Conservation (phyloP, 2,888 invertebrate species). For the Yponomeuta cagnagella region DNA sequence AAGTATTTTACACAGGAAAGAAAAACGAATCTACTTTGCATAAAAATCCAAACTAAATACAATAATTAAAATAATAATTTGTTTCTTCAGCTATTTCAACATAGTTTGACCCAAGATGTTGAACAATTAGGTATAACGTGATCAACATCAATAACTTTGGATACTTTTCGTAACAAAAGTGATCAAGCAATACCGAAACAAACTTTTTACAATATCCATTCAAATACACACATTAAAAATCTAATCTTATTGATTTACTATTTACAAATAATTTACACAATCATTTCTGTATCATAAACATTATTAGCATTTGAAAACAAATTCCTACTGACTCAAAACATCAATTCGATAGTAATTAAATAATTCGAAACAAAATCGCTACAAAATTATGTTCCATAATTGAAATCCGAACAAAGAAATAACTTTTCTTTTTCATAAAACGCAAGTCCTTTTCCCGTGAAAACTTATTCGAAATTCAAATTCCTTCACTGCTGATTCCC, state of each 20-base stretch:
- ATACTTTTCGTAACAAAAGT: background rate
- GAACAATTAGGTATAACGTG: too few species aligned
- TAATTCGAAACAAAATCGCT: background rate
- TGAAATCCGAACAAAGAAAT: background rate
- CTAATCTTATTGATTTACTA: conserved; percentile 26
- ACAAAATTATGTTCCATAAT: too few species aligned
- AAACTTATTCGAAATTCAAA: conserved; percentile 5
- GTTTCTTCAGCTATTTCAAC: background rate
- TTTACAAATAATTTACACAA: conserved; percentile 33
- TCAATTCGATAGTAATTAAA: background rate
- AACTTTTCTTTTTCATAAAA: background rate
- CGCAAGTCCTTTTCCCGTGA: background rate
- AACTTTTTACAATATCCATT: background rate
- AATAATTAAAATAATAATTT: background rate
- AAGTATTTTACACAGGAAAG: conserved; percentile 7
- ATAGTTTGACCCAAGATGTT: too few species aligned
- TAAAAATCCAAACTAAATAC: background rate
- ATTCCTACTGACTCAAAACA: background rate
- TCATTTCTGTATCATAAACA: conserved; percentile 23
- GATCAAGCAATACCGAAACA: background rate
- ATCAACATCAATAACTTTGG: background rate
- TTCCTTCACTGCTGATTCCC: conserved; percentile 37
- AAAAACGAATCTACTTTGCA: background rate
- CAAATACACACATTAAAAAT: background rate
- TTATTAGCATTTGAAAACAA: background rate